Base-by-base conservation (phyloP, 2,797 vertebrate species). In the Kryptopterus vitreolus region DNA sequence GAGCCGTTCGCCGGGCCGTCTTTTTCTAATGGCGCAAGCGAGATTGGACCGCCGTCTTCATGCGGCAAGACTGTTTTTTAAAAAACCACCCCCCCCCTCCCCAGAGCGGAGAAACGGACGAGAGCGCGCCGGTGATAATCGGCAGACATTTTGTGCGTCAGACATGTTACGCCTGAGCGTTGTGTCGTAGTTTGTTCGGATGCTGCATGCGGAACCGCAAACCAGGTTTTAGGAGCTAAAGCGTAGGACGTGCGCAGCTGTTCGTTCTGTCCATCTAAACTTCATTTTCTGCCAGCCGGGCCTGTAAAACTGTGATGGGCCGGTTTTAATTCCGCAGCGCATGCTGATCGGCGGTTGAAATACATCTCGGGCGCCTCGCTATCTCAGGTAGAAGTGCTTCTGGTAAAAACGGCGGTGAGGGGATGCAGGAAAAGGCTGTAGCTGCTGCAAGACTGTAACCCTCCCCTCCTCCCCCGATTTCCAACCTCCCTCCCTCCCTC, bases 1-100 rank as follows among this genome's bases (percentile, higher is more conserved):
- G 90, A 91, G 90, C 89, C 90, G 88, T 72, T 72, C 70, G 4
- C 70, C 89, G 89, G n/a, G 88, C 87, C 88, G 82, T 87, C 81
- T 91, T 91, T n/a, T 88, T 92, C 91, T 93, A 92, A 93, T 93
- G 89, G 92, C 89, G 91, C 81, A 80, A 16, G 65, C 69, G 50
- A 83, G 84, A 88, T 79, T 85, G 88, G 88, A 90, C 89, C 83
- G 87, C n/a, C n/a, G 38, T 88, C 61, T 78, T 82, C 50, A 50
- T 73, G 80, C 72, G 76, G 80, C 77, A 83, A 61, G 76, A 70
- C 85, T 82, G n/a, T 83, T 72, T 5, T 83, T 72, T 3, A 57
- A 76, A 80, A 80, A 91, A 88, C 87, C 55, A 87, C 89, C 91
- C 90, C 91, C 90, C 90, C 86, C 89, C 91, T 90, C 91, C 90